phyloP scores from a whole-genome alignment of 2,797 vertebrate genomes.

The Ptychadena robeensis region DNA sequence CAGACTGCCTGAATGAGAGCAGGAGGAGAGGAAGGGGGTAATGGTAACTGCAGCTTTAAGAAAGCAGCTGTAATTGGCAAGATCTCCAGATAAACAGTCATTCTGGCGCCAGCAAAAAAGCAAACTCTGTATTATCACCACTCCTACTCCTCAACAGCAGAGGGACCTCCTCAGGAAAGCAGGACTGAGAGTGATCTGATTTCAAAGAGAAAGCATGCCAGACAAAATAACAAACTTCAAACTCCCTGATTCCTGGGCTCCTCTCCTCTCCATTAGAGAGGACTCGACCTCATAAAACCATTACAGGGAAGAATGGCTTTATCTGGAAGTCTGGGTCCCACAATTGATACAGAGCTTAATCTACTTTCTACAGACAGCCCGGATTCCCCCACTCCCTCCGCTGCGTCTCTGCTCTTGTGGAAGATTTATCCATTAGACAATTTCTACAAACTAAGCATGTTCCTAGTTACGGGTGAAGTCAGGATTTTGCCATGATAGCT shows the following conservation, averaged over 20 bases:
- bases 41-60: conserved; percentile 88
- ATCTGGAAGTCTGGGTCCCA: conserved; percentile 35
- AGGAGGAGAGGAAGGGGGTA: conserved; percentile 60
- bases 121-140: conserved; percentile 97
- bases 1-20: conserved; percentile 6
- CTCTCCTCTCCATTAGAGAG: conserved; percentile 43
- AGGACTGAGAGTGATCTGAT: conserved; percentile 88
- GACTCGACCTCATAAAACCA: conserved; percentile 47
- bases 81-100: conserved; percentile 92
- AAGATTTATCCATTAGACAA: background rate
- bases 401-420: background rate
- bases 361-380: conserved; percentile 16
- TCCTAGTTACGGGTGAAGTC: too few relatives aligned
- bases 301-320: conserved; percentile 29
- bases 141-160: conserved; percentile 92
- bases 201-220: conserved; percentile 81
- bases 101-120: conserved; percentile 95
- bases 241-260: conserved; percentile 42
- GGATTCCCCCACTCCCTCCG: background rate
- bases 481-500: too few relatives aligned
- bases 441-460: too few relatives aligned
- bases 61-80: conserved; percentile 92
- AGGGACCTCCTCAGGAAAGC: conserved; percentile 80
- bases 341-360: conserved; percentile 22
- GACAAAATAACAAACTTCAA: conserved; percentile 76